Base-by-base conservation (phyloP, 2,113 vertebrate species). In the Cepphus grylle region DNA sequence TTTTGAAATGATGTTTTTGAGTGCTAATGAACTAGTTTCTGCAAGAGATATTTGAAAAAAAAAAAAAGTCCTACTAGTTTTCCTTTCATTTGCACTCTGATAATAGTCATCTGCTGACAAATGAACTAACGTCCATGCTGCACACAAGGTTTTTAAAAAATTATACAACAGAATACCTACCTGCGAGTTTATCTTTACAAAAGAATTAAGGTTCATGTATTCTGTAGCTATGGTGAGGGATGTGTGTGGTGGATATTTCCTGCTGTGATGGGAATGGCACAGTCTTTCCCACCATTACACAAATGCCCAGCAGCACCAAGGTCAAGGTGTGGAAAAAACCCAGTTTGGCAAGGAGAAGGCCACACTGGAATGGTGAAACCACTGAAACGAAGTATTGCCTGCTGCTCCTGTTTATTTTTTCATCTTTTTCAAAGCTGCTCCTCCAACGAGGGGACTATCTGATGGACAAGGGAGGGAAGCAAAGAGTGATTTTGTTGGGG, bases 361-460 rank as follows among this genome's bases (percentile, higher is more conserved):
- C 56, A 36, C 76, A 40, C 18, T 58, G 55, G 50, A 66, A 58
- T 20, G 65, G 30, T 15, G 56, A 91, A 84, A 70, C 27, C 43
- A 49, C 45, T 15, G 40, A 45, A 79, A 40, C 4, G 22, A 34
- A 50, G 11, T 30, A 20, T 34, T 70, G n/a, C 19, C 36, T 61
- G 38, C 65, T 79, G 20, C 56, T 86, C 22, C 43, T 13, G 9
- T 52, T 80, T 45, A 11, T 16, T 77, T 86, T 58, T 74, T 49
- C 16, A 19, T 74, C 12, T 63, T 81, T 87, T 69, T 36, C 36
- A 45, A 49, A 78, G 34, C 86, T 67, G 25, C 19, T 79, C 1
- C 20, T 79, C 7, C 36, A 29, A 3, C 0, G 0, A 81, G 80
- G 49, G 53, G 40, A 29, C 12, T 8, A 0, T 30, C 27, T 66